These are phyloP conservation scores for Eriocheir sinensis DNA, from an alignment of 1,140 invertebrate species.

Conservation along the genomic window DNA sequence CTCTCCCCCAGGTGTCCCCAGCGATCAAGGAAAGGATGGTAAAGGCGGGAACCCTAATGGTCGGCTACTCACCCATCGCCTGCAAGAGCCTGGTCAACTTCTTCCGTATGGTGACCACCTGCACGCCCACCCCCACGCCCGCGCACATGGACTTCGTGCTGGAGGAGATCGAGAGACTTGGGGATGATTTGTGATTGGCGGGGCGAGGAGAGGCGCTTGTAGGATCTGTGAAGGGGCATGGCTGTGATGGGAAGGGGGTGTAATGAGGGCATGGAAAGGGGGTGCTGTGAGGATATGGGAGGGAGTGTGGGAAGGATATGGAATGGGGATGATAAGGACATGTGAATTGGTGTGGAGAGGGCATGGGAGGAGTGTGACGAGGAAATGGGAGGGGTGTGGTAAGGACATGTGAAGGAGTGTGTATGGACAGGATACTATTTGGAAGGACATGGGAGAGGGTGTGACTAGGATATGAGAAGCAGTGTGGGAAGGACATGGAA, in stretches of 20 bases:
- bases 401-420: background rate
- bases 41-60: slow-evolving; percentile 89
- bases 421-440: too few relatives aligned
- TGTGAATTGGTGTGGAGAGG: background rate
- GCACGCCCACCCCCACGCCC: slow-evolving; percentile 86
- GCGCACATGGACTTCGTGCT: slow-evolving; percentile 86
- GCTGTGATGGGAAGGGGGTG: too few relatives aligned
- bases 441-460: too few relatives aligned
- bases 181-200: slow-evolving; percentile 81
- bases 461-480: too few relatives aligned
- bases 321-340: background rate
- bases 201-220: background rate
- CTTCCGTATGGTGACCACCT: slow-evolving; percentile 93
- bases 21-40: slow-evolving; percentile 92
- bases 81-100: slow-evolving; percentile 89
- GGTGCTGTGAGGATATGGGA: background rate
- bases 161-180: slow-evolving; percentile 85
- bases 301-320: background rate
- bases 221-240: background rate
- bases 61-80: slow-evolving; percentile 91
- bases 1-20: slow-evolving; percentile 87
- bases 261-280: background rate
- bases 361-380: background rate
- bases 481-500: too few relatives aligned
- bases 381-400: too few relatives aligned